phyloP scores from a whole-genome alignment of 2,113 vertebrate genomes.

The Pachycephala philippinensis region DNA sequence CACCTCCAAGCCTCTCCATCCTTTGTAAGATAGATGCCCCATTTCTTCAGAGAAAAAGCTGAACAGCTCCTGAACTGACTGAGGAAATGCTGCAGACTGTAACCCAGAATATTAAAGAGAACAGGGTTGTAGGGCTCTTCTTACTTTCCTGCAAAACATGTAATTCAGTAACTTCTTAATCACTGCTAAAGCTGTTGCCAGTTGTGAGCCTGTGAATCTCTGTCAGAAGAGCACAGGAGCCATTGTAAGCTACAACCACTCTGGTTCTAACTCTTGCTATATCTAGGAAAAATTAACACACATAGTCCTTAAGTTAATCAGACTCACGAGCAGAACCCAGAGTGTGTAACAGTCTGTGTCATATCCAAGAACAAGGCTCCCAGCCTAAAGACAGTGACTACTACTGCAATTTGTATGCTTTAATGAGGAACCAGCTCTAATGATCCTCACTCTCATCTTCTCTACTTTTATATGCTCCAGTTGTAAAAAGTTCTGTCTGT shows the following conservation, averaged over 20 bases:
- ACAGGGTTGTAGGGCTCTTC: background rate
- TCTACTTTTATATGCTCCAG: background rate
- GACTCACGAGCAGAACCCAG: background rate
- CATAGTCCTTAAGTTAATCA: background rate
- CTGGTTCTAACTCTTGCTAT: background rate
- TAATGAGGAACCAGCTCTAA: background rate
- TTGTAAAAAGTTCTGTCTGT: background rate
- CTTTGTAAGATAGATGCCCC: fast-evolving
- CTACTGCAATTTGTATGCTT: background rate
- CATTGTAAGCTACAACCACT: background rate
- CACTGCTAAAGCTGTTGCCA: background rate
- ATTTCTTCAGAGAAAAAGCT: background rate
- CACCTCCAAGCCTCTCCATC: background rate
- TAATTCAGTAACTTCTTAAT: background rate
- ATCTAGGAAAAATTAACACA: background rate
- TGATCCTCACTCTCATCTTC: background rate
- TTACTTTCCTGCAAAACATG: background rate
- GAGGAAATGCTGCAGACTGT: background rate
- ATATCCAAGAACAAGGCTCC: background rate
- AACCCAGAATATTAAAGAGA: background rate
- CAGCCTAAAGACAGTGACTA: background rate
- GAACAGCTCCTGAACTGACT: background rate
- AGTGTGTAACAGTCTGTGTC: background rate
- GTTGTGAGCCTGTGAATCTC: background rate
- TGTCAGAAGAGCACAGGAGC: background rate